Percentiles rank a stretch among this genome's conserved stretches.
phyloP scores from a whole-genome alignment of 37 sponge, comb jelly and placozoan species.

The Spongia lamella region DNA sequence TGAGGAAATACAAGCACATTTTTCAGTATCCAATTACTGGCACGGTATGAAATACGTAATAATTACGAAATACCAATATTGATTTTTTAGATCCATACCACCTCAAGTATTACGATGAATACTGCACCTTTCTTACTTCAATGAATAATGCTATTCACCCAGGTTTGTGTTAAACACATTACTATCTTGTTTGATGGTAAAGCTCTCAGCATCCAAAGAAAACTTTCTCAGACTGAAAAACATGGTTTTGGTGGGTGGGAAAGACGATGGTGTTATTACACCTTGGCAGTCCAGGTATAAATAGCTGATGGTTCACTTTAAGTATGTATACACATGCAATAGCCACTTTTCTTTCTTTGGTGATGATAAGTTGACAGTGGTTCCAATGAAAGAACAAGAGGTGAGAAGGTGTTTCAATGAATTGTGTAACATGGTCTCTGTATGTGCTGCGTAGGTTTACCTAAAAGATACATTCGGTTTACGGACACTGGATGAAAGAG shows the following conservation, averaged over 20 bases:
- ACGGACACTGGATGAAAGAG: conserved; percentile 43
- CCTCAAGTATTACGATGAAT: conserved; percentile 40
- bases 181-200: background rate
- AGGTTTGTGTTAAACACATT: conserved; percentile 5
- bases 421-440: background rate
- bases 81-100: conserved; percentile 64
- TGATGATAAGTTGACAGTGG: conserved; percentile 18
- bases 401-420: conserved; percentile 5
- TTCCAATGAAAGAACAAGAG: conserved; percentile 12
- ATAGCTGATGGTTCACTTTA: background rate
- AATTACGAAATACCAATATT: no score
- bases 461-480: conserved; percentile 69
- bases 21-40: conserved; percentile 74
- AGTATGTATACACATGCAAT: background rate
- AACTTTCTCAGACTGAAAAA: conserved; percentile 70
- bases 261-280: conserved; percentile 94
- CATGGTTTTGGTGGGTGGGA: conserved; percentile 85
- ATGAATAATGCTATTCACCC: conserved; percentile 42
- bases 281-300: conserved; percentile 96
- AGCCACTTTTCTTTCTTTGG: conserved; percentile 84
- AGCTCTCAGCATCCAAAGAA: conserved; percentile 28
- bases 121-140: conserved; percentile 41
- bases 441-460: conserved; percentile 41
- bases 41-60: conserved; percentile 41
- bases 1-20: conserved; percentile 27